Base-by-base conservation (phyloP, 2,113 vertebrate genomes). In the Nycticorax nycticorax region DNA sequence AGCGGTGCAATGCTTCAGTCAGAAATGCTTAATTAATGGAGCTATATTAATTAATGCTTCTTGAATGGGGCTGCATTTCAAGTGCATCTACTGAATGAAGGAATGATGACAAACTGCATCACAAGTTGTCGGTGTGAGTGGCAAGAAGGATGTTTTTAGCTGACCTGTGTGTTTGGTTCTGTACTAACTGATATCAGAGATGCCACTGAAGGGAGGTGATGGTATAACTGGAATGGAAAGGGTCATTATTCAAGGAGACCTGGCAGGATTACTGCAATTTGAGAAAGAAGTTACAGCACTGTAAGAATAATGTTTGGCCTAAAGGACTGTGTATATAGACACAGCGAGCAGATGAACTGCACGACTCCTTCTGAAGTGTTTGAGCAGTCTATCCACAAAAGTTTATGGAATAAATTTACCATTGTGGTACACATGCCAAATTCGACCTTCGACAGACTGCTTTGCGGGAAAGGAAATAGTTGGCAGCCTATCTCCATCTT, bases 351-450 rank as follows among this genome's bases (percentile, higher is more conserved):
- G n/a, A 27, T 14, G 4, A 62, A 90, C 74, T 50, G 30, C 12
- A 5, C 15, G 64, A 23, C 4, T 22, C 75, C 85, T 72, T 68
- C 48, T 80, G 72, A 64, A 76, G 30, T 37, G 26, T 68, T 60
- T 75, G 48, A 92, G 30, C 19, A 45, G n/a, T 60, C 28, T 41
- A 13, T 33, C 43, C 17, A 12, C 28, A 82, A 33, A 37, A 43
- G 28, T 69, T 80, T 60, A 32, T 32, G 20, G 56, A 92, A 68
- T 24, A 62, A 71, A n/a, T 55, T 57, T 71, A 3, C n/a, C 9
- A 0, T 32, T 63, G 50, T 37, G n/a, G 9, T 59, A 6, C 4
- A 30, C 1, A 0, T 50, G 47, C 19, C n/a, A 37, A 59, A 50
- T 3, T 85, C 30, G 11, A n/a, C 8, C 7, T 84, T 47, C 64